Evolutionary conservation across 2,888 invertebrate genomes (phyloP).

Genomic region (Eupithecia inturbata): DNA sequence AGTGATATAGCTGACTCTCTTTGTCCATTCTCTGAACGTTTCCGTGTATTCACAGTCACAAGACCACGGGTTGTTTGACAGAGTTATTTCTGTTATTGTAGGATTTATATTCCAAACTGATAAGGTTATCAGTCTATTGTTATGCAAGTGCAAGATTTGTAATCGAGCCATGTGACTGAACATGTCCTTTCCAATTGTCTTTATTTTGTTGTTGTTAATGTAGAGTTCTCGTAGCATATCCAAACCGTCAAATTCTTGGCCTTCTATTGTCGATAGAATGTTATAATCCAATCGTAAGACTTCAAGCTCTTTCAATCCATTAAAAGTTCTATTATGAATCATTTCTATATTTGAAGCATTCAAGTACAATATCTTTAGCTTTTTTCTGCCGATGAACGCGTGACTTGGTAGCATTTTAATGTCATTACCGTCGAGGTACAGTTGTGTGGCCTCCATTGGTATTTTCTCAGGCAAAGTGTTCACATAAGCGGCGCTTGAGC

Average conservation of each 20-base stretch:
- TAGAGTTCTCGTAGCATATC: slow-evolving; percentile 89
- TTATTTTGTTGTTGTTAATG: slow-evolving; percentile 89
- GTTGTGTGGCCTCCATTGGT: slow-evolving; percentile 95
- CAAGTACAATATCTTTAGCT: slow-evolving; percentile 89
- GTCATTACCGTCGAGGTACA: slow-evolving; percentile 93
- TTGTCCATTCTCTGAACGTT: slow-evolving; percentile 90
- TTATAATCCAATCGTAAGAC: slow-evolving; percentile 91
- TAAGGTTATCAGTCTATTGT: slow-evolving; percentile 88
- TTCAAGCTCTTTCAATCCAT: slow-evolving; percentile 91
- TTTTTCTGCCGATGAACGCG: slow-evolving; percentile 93
- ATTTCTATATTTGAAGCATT: slow-evolving; percentile 91
- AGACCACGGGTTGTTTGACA: slow-evolving; percentile 91
- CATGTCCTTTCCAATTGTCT: slow-evolving; percentile 88
- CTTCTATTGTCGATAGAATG: slow-evolving; percentile 87
- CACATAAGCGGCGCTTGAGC: slow-evolving; percentile 88
- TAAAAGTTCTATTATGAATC: slow-evolving; percentile 92
- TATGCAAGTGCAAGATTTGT: slow-evolving; percentile 87
- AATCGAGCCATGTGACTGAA: slow-evolving; percentile 87
- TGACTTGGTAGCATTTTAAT: slow-evolving; percentile 90
- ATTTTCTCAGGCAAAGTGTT: slow-evolving; percentile 90
- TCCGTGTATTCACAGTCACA: slow-evolving; percentile 92
- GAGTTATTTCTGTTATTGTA: slow-evolving; percentile 85
- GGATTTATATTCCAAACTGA: slow-evolving; percentile 89
- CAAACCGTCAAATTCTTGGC: slow-evolving; percentile 92
- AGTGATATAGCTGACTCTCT: slow-evolving; percentile 86